Evolutionary conservation across 1,140 invertebrate genomes (phyloP).

Genomic region (Drosophila simulans): DNA sequence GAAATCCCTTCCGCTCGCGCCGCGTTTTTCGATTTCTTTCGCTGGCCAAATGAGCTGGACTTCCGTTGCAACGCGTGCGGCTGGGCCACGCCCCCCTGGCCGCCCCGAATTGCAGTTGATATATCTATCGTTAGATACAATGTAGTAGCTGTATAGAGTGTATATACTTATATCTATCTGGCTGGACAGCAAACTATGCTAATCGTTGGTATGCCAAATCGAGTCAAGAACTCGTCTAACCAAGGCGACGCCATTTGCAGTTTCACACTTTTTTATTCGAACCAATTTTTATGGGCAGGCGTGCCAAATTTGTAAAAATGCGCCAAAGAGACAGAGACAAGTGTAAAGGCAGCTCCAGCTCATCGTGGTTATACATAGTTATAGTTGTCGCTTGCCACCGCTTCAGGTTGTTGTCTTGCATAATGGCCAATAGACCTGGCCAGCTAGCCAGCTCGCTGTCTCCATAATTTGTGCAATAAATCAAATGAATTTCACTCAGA

Average conservation of each 20-base stretch:
- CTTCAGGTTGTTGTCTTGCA: constrained; percentile 58
- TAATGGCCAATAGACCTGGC: constrained; percentile 38
- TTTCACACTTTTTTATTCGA: constrained; percentile 78
- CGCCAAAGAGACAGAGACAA: constrained; percentile 72
- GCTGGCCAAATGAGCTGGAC: constrained; percentile 76
- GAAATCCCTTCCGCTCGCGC: constrained; percentile 72
- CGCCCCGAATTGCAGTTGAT: constrained; percentile 66
- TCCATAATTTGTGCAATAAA: constrained; percentile 82
- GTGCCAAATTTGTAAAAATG: constrained; percentile 82
- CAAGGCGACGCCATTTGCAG: constrained; percentile 81
- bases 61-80: constrained; percentile 74
- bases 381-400: constrained; percentile 47
- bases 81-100: constrained; percentile 49
- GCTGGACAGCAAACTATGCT: constrained; percentile 69
- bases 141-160: background rate
- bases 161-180: constrained; percentile 26
- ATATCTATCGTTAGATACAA: constrained; percentile 8
- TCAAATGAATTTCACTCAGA: constrained; percentile 80
- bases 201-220: constrained; percentile 71
- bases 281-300: constrained; percentile 81
- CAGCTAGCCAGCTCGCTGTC: constrained; percentile 30
- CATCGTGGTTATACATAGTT: constrained; percentile 12
- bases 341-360: constrained; percentile 59
- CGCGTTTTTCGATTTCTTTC: constrained; percentile 28
- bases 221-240: constrained; percentile 72